A percentile compares a stretch with the other conserved stretches of the same genome.
Conservation (phyloP, 2,113 vertebrate genomes). For the Heptranchias perlo region DNA sequence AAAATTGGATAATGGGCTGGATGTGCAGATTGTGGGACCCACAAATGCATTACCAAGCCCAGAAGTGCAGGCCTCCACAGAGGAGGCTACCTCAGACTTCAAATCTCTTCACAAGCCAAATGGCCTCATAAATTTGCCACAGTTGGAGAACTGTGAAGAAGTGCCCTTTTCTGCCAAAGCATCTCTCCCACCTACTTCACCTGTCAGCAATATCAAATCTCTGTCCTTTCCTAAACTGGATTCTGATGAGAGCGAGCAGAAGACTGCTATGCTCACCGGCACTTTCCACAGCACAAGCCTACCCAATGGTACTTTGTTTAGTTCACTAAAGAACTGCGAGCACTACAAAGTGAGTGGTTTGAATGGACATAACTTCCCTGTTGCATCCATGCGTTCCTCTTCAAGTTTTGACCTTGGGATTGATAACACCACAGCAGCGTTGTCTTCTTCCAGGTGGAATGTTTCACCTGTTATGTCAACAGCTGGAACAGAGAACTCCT, state of each 20-base stretch:
- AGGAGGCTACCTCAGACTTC: slow-evolving; percentile 59
- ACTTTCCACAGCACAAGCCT: slow-evolving; percentile 65
- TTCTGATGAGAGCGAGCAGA: slow-evolving; percentile 69
- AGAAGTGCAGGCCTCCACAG: slow-evolving; percentile 60
- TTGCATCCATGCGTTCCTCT: slow-evolving; percentile 49
- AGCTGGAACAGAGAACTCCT: slow-evolving; percentile 55
- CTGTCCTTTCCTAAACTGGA: slow-evolving; percentile 91
- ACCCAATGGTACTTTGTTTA: slow-evolving; percentile 62
- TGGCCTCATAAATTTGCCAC: slow-evolving; percentile 79
- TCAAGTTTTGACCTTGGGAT: slow-evolving; percentile 56
- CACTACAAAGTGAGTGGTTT: slow-evolving; percentile 60
- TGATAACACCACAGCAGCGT: slow-evolving; percentile 45
- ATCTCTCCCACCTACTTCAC: slow-evolving; percentile 57
- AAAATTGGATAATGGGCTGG: slow-evolving; percentile 25
- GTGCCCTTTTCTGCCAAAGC: slow-evolving; percentile 69
- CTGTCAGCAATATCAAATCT: slow-evolving; percentile 89
- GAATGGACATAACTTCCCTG: slow-evolving; percentile 55
- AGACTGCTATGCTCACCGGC: slow-evolving; percentile 54
- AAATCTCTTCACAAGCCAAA: slow-evolving; percentile 83
- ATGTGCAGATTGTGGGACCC: slow-evolving; percentile 33
- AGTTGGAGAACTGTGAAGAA: slow-evolving; percentile 72
- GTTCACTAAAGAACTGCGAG: slow-evolving; percentile 56
- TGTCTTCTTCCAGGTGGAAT: slow-evolving; percentile 52
- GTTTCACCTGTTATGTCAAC: slow-evolving; percentile 53
- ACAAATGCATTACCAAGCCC: slow-evolving; percentile 53